A percentile compares a stretch with the other conserved stretches of the same genome.
phyloP scores from a whole-genome alignment of 2,888 invertebrate species.

The Agrochola lychnidis region DNA sequence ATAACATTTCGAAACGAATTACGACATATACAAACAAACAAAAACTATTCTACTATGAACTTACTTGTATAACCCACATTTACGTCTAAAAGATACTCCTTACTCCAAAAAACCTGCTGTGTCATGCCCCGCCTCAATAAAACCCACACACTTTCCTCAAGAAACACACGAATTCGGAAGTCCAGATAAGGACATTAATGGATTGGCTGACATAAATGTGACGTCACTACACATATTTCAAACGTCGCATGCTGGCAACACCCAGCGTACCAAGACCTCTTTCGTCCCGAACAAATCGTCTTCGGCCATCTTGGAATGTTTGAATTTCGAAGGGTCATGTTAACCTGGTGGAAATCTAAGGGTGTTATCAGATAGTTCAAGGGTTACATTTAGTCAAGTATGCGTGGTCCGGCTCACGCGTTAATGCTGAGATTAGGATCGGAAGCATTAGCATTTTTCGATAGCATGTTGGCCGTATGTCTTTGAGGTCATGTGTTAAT shows the following conservation, averaged over 20 bases:
- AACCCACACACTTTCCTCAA: conserved; percentile 79
- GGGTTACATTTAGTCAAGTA: conserved; percentile 87
- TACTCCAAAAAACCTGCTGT: conserved; percentile 67
- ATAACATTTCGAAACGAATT: too few species aligned
- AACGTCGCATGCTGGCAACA: conserved; percentile 82
- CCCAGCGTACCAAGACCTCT: conserved; percentile 73
- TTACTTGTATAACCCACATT: conserved; percentile 23
- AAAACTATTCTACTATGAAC: not conserved
- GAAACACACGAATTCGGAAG: conserved; percentile 88
- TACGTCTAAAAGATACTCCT: conserved; percentile 27
- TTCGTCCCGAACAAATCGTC: not conserved
- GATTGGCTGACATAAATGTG: conserved; percentile 90
- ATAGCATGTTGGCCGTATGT: conserved; percentile 80
- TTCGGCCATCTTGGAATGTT: not conserved
- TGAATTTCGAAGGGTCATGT: conserved; percentile 53
- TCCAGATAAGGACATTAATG: conserved; percentile 89
- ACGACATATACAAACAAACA: not conserved
- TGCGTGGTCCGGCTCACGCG: conserved; percentile 88
- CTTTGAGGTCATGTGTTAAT: conserved; percentile 88
- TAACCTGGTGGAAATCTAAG: conserved; percentile 73
- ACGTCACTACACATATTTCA: conserved; percentile 90
- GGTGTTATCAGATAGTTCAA: conserved; percentile 88
- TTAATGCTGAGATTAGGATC: conserved; percentile 84
- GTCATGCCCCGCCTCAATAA: conserved; percentile 85
- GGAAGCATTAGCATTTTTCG: conserved; percentile 87